These are phyloP conservation scores for Argyresthia albistria DNA, from an alignment of 2,888 invertebrate species.

Conservation along the genomic window DNA sequence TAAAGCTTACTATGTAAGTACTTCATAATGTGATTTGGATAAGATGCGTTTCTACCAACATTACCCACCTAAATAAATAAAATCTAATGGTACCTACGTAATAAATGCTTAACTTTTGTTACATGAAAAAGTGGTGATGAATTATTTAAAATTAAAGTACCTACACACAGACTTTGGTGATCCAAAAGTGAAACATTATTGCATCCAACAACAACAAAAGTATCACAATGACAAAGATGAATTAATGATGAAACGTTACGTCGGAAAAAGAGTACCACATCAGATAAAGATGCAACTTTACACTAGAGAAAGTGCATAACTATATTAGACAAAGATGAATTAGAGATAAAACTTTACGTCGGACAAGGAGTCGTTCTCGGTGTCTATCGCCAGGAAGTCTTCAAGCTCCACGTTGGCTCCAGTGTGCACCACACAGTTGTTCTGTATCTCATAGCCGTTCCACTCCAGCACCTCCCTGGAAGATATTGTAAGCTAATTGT, in stretches of 20 bases:
- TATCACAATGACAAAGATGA: not conserved
- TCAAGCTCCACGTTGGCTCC: constrained; percentile 28
- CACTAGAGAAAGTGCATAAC: too few species aligned
- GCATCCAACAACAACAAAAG: too few species aligned
- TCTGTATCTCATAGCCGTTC: constrained; percentile 52
- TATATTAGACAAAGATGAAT: not conserved
- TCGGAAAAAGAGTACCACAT: constrained; percentile 29
- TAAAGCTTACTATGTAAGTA: too few species aligned
- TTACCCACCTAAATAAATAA: too few species aligned
- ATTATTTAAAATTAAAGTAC: too few species aligned
- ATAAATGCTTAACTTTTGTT: too few species aligned
- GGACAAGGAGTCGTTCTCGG: constrained; percentile 35
- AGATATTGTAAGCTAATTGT: constrained; percentile 7
- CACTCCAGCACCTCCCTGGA: constrained; percentile 53
- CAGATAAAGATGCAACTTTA: not conserved
- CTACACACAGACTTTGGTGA: too few species aligned
- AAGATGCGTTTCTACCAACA: too few species aligned
- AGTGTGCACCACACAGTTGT: constrained; percentile 38
- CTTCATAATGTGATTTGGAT: too few species aligned
- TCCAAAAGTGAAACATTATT: too few species aligned
- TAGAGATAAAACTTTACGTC: constrained; percentile 37
- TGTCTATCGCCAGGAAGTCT: constrained; percentile 30
- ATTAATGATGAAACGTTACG: constrained; percentile 29
- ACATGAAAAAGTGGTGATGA: too few species aligned
- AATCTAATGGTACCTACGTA: too few species aligned